Base-by-base conservation (phyloP, 2,888 invertebrate species). In the Ryuthela nishihirai region DNA sequence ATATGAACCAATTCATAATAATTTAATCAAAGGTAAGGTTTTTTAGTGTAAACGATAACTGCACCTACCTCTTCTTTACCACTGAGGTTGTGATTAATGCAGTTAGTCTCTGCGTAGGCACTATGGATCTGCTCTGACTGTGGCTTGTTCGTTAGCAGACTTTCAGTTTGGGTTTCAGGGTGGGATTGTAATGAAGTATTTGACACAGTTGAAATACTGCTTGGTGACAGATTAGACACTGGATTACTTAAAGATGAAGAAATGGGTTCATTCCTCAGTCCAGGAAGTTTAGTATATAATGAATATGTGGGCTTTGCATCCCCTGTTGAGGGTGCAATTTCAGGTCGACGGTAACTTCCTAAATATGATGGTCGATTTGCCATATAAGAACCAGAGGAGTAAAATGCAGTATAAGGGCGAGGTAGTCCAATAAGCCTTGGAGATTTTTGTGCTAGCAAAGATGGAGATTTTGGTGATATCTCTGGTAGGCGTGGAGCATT, bases 321-420 rank as follows among this genome's bases (percentile, higher is more conserved):
- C 17, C 58, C 55, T 46, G 61, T 48, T 21, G 62, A 46, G 10
- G 66, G 49, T 65, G 67, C 35, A 67, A 59, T 15, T 15, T 59
- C 62, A 2, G 62, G 62, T 65, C 82, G 79, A 64, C 82, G 77
- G 67, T 82, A 82, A 15, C 56, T 64, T 61, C 79, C 81, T 62
- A 77, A 71, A 67, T 79, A 80, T 68, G 80, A 81, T 52, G 84
- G 83, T 66, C 83, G 77, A 73, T 84, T 85, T 40, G 83, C 84
- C 79, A 85, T 81, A 70, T 85, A 85, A 67, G 85, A 85, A 54
- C 83, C 82, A 38, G 85, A 81, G 65, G 81, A 82, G 70, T 82
- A 83, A 24, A 59, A 38, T 44, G 81, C 80, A 7, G 81, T 79
- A 69, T 83, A 82, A 0, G 82, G 81, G 68, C 79, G 80, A 2